Percentiles rank a stretch among this genome's conserved stretches.
These are phyloP conservation scores for Vanessa atalanta DNA, from an alignment of 1,140 invertebrate genomes.

Conservation along the genomic window DNA sequence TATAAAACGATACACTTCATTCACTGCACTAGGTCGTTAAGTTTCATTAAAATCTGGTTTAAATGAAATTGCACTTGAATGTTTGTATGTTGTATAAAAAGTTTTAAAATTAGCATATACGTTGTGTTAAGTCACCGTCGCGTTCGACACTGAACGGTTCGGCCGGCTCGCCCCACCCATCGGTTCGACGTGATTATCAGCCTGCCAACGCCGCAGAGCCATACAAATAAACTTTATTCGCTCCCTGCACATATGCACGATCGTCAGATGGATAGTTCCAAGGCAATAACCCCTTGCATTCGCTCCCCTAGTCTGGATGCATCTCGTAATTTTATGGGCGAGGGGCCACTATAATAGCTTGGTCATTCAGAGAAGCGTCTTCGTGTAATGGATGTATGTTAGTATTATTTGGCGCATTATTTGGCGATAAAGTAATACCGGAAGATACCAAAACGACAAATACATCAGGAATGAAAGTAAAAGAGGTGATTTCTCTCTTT, in stretches of 20 bases:
- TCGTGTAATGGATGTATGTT: slow-evolving; percentile 14
- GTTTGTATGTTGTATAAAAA: slow-evolving; percentile 26
- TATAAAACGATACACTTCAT: slow-evolving; percentile 33
- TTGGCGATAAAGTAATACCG: not conserved
- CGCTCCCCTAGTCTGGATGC: slow-evolving; percentile 66
- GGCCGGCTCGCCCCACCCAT: slow-evolving; percentile 65
- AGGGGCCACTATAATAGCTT: slow-evolving; percentile 63
- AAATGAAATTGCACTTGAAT: slow-evolving; percentile 11
- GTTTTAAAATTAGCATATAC: slow-evolving; percentile 40
- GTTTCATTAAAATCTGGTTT: slow-evolving; percentile 22
- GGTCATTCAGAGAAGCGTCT: slow-evolving; percentile 34
- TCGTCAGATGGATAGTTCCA: slow-evolving; percentile 62
- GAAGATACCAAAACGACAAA: not conserved
- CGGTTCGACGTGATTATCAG: slow-evolving; percentile 70
- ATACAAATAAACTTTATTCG: slow-evolving; percentile 79
- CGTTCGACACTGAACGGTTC: slow-evolving; percentile 60
- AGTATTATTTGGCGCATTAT: not conserved
- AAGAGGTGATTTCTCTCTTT: slow-evolving; percentile 3
- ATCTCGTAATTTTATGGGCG: slow-evolving; percentile 72
- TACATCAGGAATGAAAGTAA: slow-evolving; percentile 13
- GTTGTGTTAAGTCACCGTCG: slow-evolving; percentile 56
- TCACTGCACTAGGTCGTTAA: slow-evolving; percentile 17
- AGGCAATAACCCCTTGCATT: slow-evolving; percentile 76
- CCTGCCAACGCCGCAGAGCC: slow-evolving; percentile 58
- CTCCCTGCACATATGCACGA: slow-evolving; percentile 69